A percentile compares a stretch with the other conserved stretches of the same genome.
phyloP scores from a whole-genome alignment of 2,113 vertebrate genomes.

The Cathartes aura region DNA sequence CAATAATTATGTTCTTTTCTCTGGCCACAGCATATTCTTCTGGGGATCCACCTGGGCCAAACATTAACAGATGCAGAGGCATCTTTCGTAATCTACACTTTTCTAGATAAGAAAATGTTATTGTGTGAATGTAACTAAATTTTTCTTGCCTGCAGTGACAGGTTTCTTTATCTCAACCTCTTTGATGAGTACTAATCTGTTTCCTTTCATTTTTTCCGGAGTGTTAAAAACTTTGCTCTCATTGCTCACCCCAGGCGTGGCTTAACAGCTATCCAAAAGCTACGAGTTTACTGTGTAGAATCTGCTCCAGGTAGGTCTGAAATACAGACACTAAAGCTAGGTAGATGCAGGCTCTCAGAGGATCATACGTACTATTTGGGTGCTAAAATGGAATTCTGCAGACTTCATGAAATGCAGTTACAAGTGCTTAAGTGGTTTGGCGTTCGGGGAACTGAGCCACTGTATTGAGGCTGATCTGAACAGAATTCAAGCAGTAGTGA shows the following conservation, averaged over 20 bases:
- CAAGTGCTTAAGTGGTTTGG: neutral
- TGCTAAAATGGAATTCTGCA: neutral
- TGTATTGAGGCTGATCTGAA: neutral
- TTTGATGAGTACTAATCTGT: constrained; percentile 29
- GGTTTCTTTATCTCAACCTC: neutral
- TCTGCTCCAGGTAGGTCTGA: constrained; percentile 57
- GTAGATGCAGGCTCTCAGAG: constrained; percentile 4
- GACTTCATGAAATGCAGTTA: neutral
- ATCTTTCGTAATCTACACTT: neutral
- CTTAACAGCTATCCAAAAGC: constrained; percentile 54
- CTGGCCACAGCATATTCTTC: neutral
- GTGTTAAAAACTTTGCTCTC: constrained; percentile 48
- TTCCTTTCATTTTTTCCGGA: constrained; percentile 18
- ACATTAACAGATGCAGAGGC: constrained; percentile 16
- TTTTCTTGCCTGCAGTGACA: constrained; percentile 25
- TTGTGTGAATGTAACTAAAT: constrained; percentile 1
- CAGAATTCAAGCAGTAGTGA: neutral
- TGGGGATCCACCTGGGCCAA: neutral
- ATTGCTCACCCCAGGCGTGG: constrained; percentile 22
- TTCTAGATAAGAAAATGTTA: neutral
- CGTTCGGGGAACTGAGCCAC: neutral
- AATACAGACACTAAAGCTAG: constrained; percentile 7
- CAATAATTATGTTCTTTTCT: constrained; percentile 15
- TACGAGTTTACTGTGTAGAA: constrained; percentile 53
- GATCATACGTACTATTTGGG: neutral